phyloP scores from a whole-genome alignment of 2,113 vertebrate genomes.

The Hucho hucho region DNA sequence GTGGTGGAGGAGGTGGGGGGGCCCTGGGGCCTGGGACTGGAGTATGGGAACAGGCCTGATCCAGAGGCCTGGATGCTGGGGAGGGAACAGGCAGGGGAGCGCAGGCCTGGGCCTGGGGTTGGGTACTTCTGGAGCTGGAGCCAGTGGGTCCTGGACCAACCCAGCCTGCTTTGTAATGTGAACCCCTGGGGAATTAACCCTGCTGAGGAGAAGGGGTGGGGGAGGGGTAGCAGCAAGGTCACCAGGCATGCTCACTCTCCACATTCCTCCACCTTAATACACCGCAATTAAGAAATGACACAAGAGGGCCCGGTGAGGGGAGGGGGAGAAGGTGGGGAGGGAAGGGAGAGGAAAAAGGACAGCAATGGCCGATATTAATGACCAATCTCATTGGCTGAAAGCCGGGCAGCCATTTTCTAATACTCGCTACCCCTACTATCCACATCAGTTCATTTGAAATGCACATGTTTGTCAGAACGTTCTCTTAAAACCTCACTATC shows the following conservation, averaged over 20 bases:
- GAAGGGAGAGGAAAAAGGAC: slow-evolving; percentile 30
- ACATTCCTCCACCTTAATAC: slow-evolving; percentile 77
- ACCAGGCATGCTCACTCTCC: slow-evolving; percentile 74
- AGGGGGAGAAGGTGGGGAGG: slow-evolving; percentile 22
- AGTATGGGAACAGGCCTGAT: slow-evolving; percentile 54
- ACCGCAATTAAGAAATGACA: slow-evolving; percentile 80
- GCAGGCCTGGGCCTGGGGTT: slow-evolving; percentile 52
- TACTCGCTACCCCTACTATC: slow-evolving; percentile 41
- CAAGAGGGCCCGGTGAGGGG: slow-evolving; percentile 62
- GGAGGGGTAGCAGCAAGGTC: slow-evolving; percentile 70
- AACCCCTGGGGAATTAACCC: slow-evolving; percentile 79
- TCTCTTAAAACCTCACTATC: slow-evolving; percentile 76
- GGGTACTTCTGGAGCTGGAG: slow-evolving; percentile 33
- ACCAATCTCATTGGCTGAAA: slow-evolving; percentile 63
- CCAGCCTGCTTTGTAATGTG: slow-evolving; percentile 76
- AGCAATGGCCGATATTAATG: slow-evolving; percentile 71
- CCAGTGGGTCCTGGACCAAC: background rate
- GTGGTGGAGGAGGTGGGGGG: slow-evolving; percentile 24
- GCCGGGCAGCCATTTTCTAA: slow-evolving; percentile 62
- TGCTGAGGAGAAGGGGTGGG: slow-evolving; percentile 68
- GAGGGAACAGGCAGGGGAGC: slow-evolving; percentile 54
- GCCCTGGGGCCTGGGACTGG: slow-evolving; percentile 55
- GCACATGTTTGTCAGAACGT: slow-evolving; percentile 71
- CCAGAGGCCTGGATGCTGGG: background rate
- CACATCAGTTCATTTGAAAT: slow-evolving; percentile 71